Conservation (phyloP, 2,888 invertebrate species). For the Danaus chrysippus region DNA sequence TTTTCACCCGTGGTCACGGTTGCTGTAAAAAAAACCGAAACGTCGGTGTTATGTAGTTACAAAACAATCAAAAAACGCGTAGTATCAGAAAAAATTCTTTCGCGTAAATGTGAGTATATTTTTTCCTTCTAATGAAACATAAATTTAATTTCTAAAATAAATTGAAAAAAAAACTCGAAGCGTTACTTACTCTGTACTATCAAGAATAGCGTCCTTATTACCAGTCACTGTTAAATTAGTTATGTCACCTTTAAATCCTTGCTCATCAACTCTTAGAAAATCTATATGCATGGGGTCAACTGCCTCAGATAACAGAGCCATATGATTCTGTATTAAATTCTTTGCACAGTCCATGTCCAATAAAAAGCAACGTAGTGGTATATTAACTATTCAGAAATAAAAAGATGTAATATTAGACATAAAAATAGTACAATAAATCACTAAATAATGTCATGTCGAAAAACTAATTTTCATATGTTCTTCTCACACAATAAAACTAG, state of each 20-base stretch:
- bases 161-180: too few relatives aligned
- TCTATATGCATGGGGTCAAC: neutral
- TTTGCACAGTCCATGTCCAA: neutral
- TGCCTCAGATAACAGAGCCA: neutral
- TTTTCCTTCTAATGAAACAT: too few relatives aligned
- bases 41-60: too few relatives aligned
- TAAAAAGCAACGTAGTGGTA: conserved; percentile 1
- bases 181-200: neutral
- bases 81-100: too few relatives aligned
- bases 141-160: too few relatives aligned
- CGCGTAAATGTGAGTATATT: too few relatives aligned
- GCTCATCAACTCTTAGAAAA: neutral
- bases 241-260: conserved; percentile 2
- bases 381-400: neutral
- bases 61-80: too few relatives aligned
- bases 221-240: neutral
- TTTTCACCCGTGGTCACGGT: too few relatives aligned
- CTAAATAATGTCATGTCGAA: neutral
- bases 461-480: neutral
- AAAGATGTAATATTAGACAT: neutral
- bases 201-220: neutral
- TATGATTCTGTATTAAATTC: neutral
- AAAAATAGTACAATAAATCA: too few relatives aligned
- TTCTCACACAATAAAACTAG: neutral
- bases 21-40: too few relatives aligned